Percentiles rank a stretch among this genome's conserved stretches.
These are phyloP conservation scores for Tachuris rubrigastra DNA, from an alignment of 2,113 vertebrate species.

Conservation along the genomic window DNA sequence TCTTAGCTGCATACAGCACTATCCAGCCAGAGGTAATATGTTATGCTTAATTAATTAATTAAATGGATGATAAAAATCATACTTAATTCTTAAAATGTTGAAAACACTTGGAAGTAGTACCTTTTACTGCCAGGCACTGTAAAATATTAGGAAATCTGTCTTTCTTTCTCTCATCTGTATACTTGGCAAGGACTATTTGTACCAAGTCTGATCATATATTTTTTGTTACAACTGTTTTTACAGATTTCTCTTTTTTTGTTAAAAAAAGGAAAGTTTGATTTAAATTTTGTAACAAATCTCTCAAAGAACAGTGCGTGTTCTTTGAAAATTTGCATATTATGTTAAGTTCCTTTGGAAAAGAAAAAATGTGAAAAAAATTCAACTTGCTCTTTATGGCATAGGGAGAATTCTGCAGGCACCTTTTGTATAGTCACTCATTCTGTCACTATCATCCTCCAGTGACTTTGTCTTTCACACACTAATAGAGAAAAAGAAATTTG, in stretches of 20 bases:
- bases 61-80: constrained; percentile 7
- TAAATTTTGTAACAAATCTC: neutral
- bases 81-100: neutral
- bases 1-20: neutral
- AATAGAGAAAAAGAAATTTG: neutral
- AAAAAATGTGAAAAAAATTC: neutral
- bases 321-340: neutral
- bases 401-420: neutral
- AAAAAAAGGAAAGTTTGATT: neutral
- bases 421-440: constrained; percentile 44
- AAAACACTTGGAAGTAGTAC: neutral
- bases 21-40: neutral
- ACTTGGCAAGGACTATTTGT: neutral
- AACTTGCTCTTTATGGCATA: neutral
- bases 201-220: neutral
- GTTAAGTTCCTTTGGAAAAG: neutral
- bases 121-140: neutral
- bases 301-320: neutral
- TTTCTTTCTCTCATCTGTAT: neutral
- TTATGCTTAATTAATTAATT: neutral
- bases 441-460: constrained; percentile 12
- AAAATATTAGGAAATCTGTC: neutral
- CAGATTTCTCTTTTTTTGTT: neutral
- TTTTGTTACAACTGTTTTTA: neutral
- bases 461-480: constrained; percentile 41